Evolutionary conservation across 2,888 invertebrate species (phyloP).

Genomic region (Limenitis arthemis): DNA sequence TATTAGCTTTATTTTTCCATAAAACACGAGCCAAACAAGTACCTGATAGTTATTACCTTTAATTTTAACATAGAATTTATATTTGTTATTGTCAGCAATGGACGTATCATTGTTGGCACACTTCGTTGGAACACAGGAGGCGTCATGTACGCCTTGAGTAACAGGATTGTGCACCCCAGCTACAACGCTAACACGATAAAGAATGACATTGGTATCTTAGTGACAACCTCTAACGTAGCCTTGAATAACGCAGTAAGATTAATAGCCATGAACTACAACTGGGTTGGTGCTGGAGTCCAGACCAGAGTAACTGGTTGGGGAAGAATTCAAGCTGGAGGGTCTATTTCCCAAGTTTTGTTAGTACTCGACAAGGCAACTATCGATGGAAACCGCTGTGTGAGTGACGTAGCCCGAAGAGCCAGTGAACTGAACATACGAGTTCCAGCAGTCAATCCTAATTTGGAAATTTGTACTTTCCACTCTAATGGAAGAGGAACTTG

Average conservation of each 20-base stretch:
- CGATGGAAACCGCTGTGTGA: constrained; percentile 28
- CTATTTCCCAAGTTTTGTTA: constrained; percentile 29
- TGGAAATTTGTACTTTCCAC: background rate
- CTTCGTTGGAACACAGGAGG: constrained; percentile 43
- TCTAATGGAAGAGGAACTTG: constrained; percentile 21
- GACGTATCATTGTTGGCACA: background rate
- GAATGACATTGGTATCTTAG: constrained; percentile 34
- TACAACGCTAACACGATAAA: constrained; percentile 33
- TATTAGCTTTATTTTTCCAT: too few relatives aligned
- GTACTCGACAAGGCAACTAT: constrained; percentile 25
- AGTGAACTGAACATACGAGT: constrained; percentile 24
- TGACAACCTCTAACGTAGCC: constrained; percentile 21
- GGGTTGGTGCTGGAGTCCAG: constrained; percentile 23
- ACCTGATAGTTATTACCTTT: too few relatives aligned
- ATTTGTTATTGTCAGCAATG: too few relatives aligned
- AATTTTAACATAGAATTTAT: too few relatives aligned
- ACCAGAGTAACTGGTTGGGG: constrained; percentile 35
- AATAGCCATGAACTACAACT: constrained; percentile 23
- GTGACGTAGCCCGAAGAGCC: constrained; percentile 18
- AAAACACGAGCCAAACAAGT: too few relatives aligned
- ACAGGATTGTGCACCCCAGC: constrained; percentile 45
- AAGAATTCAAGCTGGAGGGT: constrained; percentile 33
- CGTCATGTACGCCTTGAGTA: constrained; percentile 28
- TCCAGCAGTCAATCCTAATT: background rate
- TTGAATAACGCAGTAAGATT: constrained; percentile 16